A percentile compares a stretch with the other conserved stretches of the same genome.
Conservation (phyloP, 1,140 invertebrate species). For the Ctenoplectra terminalis region DNA sequence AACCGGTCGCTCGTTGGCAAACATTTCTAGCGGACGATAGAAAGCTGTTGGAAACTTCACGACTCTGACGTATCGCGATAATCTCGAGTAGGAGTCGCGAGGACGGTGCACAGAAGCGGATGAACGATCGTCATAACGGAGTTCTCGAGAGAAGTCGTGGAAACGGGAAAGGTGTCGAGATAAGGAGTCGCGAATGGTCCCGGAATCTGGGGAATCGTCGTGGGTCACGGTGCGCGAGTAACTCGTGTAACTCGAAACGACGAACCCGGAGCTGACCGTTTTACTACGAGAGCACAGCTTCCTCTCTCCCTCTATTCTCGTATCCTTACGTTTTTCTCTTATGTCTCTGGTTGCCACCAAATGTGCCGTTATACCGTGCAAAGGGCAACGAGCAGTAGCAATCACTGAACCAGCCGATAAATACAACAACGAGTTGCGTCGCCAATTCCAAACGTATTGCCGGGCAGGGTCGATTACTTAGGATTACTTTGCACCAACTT, state of each 20-base stretch:
- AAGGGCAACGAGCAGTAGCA: constrained; percentile 50
- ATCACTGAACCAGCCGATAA: constrained; percentile 50
- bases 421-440: constrained; percentile 15
- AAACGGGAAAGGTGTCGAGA: constrained; percentile 64
- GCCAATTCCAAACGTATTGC: constrained; percentile 50
- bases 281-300: constrained; percentile 27
- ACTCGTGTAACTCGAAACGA: constrained; percentile 71
- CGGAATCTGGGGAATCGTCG: constrained; percentile 39
- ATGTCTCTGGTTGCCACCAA: too few species aligned
- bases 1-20: neutral
- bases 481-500: constrained; percentile 49
- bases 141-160: constrained; percentile 32
- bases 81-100: constrained; percentile 30
- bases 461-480: constrained; percentile 58
- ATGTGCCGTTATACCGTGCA: constrained; percentile 57
- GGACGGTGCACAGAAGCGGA: constrained; percentile 43
- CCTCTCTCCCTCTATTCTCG: too few species aligned
- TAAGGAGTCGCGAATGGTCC: constrained; percentile 57
- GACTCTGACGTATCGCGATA: constrained; percentile 4
- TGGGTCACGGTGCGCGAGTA: constrained; percentile 66
- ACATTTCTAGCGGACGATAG: constrained; percentile 21
- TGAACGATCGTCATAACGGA: constrained; percentile 64
- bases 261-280: constrained; percentile 64
- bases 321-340: too few species aligned
- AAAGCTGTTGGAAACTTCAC: neutral